Evolutionary conservation across 2,113 vertebrate species (phyloP), one percentile per base, ranked within the genome.

Genomic region (Protobothrops mucrosquamatus): DNA sequence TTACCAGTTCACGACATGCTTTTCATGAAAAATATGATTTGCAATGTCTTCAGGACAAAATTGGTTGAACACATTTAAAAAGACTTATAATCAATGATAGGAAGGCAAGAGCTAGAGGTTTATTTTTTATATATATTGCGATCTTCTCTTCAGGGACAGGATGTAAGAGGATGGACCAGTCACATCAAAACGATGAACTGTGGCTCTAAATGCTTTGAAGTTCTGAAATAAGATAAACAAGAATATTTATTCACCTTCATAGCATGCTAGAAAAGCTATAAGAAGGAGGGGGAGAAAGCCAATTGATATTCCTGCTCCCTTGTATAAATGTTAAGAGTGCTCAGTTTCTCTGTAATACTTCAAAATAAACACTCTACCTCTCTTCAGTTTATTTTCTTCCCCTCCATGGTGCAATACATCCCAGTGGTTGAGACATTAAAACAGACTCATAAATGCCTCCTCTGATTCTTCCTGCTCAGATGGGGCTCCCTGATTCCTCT

Each of bases 351-450:
- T 34, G 22, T 46, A 92, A 86, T 89, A 48, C 23, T 86, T 91
- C 43, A 3, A 64, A 85, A 55, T 48, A 18, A 89, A 26, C 48
- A 29, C 61, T 93, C 55, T 54, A 12, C 86, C 39, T 89, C 56
- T 89, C 55, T 88, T 89, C 20, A 29, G n/a, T 64, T 89, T 55
- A 64, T 86, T 85, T 43, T 55, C 87, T 81, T 85, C 6, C 87
- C 24, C 74, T 90, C 56, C 22, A 8, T 26, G 29, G 74, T 87
- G 52, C 85, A 90, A 90, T 64, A 54, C 46, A 61, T 61, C 56
- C 74, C 87, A 61, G 55, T 54, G 64, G 92, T 64, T 61, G 56
- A 64, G 55, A 87, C 92, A 90, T 90, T 87, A 93, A 93, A 90
- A 69, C 57, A 56, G 39, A 48, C 57, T 87, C 57, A 56, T 64